phyloP scores from a whole-genome alignment of 2,888 invertebrate species.

The Nycteola revayana region DNA sequence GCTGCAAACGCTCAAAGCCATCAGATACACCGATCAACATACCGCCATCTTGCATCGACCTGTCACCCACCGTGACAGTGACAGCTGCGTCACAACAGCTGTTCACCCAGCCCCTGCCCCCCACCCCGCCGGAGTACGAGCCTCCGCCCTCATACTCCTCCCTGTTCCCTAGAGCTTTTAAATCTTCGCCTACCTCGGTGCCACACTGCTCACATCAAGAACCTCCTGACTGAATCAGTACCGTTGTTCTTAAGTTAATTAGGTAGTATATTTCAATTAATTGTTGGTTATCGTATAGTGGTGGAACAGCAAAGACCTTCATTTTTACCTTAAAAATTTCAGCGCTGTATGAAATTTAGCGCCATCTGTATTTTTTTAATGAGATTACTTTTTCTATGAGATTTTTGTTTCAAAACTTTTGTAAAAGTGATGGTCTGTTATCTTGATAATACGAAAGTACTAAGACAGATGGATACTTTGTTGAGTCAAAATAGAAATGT shows the following conservation, averaged over 20 bases:
- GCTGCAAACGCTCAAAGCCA: constrained; percentile 74
- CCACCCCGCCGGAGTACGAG: constrained; percentile 84
- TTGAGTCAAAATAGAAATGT: too few relatives aligned
- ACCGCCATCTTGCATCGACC: constrained; percentile 72
- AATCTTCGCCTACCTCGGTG: constrained; percentile 67
- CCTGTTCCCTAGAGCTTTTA: constrained; percentile 82
- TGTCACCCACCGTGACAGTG: constrained; percentile 69
- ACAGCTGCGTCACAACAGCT: constrained; percentile 65
- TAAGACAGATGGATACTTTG: too few relatives aligned
- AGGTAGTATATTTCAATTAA: constrained; percentile 46
- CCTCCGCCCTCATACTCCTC: constrained; percentile 85
- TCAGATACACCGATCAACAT: constrained; percentile 69
- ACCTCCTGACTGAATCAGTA: constrained; percentile 59
- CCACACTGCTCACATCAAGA: constrained; percentile 75
- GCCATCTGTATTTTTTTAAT: too few relatives aligned
- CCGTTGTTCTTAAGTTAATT: constrained; percentile 20
- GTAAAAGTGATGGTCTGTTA: too few relatives aligned
- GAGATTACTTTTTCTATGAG: too few relatives aligned
- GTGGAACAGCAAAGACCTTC: constrained; percentile 1
- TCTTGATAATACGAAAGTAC: too few relatives aligned
- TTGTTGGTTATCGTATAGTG: constrained; percentile 16
- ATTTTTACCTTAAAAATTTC: too few relatives aligned
- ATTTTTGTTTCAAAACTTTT: too few relatives aligned
- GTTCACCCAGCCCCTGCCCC: constrained; percentile 58
- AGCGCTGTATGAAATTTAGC: too few relatives aligned